Base-by-base conservation (phyloP, 2,888 invertebrate species). In the Myathropa florea region DNA sequence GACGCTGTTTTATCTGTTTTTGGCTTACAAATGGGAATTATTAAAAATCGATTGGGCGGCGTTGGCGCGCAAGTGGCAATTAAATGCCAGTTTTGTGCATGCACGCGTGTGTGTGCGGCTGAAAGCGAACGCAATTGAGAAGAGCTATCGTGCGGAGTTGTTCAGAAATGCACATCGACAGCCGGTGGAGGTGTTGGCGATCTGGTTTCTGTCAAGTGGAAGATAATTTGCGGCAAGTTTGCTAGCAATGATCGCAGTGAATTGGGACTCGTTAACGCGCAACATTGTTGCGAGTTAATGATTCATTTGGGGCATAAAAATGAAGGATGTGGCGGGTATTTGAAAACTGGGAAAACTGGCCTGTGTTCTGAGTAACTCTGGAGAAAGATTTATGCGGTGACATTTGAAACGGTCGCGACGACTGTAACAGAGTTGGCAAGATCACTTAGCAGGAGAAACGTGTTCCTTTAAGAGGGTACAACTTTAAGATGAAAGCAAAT, bases 1-100 rank as follows among this genome's bases (percentile, higher is more conserved):
- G 30, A 12, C 46, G n/a, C 36, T 18, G 61, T 55, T 46, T 46
- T 73, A 57, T 65, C 53, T 70, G n/a, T 79, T 80, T n/a, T 36
- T 23, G 55, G 53, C 63, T 75, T 60, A 67, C 65, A 79, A 84
- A 80, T 84, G 63, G 64, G 64, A 79, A 70, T 79, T 83, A 72
- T 79, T 75, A 75, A 79, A 75, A 67, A 63, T 67, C 55, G 67
- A 73, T 78, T 68, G 63, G 64, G 28, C 24, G 65, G 60, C 24
- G 67, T 36, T 24, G 33, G 7, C 18, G 65, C 53, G 67, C 78
- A 21, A 61, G 57, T 83, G 67, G 80, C 75, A 83, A 79, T 73
- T 75, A 70, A 71, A 73, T 75, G 53, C 70, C 70, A 53, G 70
- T 57, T 21, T 30, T 6, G 30, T 24, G 24, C n/a, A n/a, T n/a